Conservation (phyloP, 1,140 invertebrate species). For the Procambarus virginalis region DNA sequence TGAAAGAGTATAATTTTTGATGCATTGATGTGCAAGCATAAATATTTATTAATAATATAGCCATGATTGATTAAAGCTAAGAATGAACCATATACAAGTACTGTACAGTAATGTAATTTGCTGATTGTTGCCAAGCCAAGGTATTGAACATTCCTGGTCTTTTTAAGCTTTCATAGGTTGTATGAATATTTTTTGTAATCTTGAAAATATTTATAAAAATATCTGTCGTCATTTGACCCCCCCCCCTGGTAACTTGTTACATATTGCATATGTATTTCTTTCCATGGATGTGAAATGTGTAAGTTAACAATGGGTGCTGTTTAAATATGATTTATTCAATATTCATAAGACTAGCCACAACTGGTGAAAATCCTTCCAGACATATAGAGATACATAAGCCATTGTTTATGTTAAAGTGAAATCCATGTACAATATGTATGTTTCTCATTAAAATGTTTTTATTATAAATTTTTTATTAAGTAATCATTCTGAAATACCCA, state of each 20-base stretch:
- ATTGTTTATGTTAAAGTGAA: not conserved
- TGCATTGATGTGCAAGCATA: not conserved
- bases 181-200: not conserved
- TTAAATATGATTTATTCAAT: not conserved
- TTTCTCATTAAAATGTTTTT: constrained; percentile 12
- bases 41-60: not conserved
- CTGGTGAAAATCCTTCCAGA: not conserved
- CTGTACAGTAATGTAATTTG: not conserved
- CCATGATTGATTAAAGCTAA: not conserved
- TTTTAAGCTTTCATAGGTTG: not conserved
- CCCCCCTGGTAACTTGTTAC: not conserved
- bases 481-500: too few species aligned
- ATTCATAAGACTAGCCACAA: not conserved
- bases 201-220: not conserved
- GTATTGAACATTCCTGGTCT: not conserved
- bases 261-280: constrained; percentile 6
- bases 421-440: constrained; percentile 10
- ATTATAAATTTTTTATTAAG: not conserved
- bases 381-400: not conserved
- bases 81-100: not conserved
- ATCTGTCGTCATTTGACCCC: not conserved
- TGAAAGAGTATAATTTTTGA: not conserved
- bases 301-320: constrained; percentile 7
- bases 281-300: not conserved
- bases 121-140: not conserved